These are phyloP conservation scores for Cryptus viduatorius DNA, from an alignment of 2,888 invertebrate species.

Conservation along the genomic window DNA sequence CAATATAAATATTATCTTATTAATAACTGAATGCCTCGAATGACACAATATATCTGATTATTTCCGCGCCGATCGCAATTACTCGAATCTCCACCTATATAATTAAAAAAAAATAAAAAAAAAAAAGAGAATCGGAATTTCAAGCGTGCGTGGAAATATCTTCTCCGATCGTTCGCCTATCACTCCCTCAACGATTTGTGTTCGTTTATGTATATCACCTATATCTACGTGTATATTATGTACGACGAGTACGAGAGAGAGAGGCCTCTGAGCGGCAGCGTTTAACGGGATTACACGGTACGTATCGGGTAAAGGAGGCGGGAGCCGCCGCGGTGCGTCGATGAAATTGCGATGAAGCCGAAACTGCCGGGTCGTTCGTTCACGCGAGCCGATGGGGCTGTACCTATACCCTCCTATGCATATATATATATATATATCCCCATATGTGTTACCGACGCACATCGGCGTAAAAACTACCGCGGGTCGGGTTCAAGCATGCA, in stretches of 20 bases:
- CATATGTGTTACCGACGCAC: slow-evolving; percentile 18
- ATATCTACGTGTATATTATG: slow-evolving; percentile 22
- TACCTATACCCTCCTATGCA: neutral
- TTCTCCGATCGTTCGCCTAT: neutral
- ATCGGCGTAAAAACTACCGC: slow-evolving; percentile 43
- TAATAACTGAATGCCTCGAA: no score
- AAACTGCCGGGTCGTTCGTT: slow-evolving; percentile 71
- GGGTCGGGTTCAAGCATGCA: slow-evolving; percentile 46
- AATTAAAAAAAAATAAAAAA: neutral
- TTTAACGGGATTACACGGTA: slow-evolving; percentile 70
- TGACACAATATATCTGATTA: no score
- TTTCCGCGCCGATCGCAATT: no score
- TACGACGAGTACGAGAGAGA: slow-evolving; percentile 21
- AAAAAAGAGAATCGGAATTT: neutral
- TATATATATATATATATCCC: neutral
- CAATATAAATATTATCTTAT: no score
- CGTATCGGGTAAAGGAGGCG: slow-evolving; percentile 70
- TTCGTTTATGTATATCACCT: slow-evolving; percentile 7
- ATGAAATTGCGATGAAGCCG: slow-evolving; percentile 79
- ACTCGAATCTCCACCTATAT: neutral
- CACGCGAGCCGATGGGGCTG: slow-evolving; percentile 23
- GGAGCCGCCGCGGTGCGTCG: slow-evolving; percentile 66
- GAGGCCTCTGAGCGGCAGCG: slow-evolving; percentile 56
- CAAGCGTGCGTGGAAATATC: neutral
- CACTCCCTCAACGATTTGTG: slow-evolving; percentile 52